Conservation (phyloP, 2,113 vertebrate genomes). For the Paraplagusia blochii region DNA sequence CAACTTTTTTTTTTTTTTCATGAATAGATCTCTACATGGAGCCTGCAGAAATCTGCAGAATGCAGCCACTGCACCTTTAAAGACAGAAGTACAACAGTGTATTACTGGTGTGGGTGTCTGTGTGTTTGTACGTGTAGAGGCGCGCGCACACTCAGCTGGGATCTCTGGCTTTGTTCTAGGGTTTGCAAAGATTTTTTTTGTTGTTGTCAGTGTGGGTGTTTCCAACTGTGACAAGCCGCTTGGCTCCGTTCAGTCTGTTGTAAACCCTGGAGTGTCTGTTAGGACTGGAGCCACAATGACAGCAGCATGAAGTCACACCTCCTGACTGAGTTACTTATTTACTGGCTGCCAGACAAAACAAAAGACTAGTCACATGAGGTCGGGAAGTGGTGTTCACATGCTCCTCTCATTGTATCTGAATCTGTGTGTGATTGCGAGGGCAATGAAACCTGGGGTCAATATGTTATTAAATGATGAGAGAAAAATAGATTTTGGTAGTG, state of each 20-base stretch:
- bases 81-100: conserved; percentile 44
- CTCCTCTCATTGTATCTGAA: conserved; percentile 26
- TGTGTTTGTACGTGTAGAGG: conserved; percentile 52
- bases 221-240: conserved; percentile 76
- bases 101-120: conserved; percentile 48
- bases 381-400: conserved; percentile 21
- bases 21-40: conserved; percentile 41
- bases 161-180: conserved; percentile 75
- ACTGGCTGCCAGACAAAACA: conserved; percentile 59
- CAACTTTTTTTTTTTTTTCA: conserved; percentile 39
- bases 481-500: no score
- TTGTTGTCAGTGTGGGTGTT: conserved; percentile 73
- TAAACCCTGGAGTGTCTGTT: conserved; percentile 71
- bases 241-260: conserved; percentile 42
- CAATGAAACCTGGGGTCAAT: conserved; percentile 5
- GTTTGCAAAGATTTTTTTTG: conserved; percentile 71
- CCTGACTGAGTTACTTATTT: conserved; percentile 61
- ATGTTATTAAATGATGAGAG: conserved; percentile 2
- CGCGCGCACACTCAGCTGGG: conserved; percentile 67
- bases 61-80: conserved; percentile 23
- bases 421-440: no score
- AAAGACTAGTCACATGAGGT: conserved; percentile 36
- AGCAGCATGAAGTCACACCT: conserved; percentile 50
- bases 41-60: conserved; percentile 24
- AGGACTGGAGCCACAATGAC: conserved; percentile 51